Evolutionary conservation across 2,888 invertebrate genomes (phyloP).

Genomic region (Eueremaeus valkanovi): DNA sequence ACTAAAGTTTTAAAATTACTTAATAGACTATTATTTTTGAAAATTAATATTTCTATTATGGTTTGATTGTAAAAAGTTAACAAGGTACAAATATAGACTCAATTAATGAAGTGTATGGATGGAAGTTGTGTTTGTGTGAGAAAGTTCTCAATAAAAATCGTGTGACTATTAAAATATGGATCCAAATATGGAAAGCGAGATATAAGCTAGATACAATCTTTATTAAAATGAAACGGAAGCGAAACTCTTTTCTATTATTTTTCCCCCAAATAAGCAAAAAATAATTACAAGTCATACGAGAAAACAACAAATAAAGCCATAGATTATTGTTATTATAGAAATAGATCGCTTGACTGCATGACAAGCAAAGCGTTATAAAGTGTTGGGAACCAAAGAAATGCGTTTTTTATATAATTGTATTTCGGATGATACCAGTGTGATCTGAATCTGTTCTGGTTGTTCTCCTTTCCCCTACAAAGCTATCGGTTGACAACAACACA

Average conservation of each 20-base stretch:
- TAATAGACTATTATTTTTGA: too few species aligned
- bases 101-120: too few species aligned
- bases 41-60: too few species aligned
- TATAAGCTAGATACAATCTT: not conserved
- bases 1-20: too few species aligned
- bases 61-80: too few species aligned
- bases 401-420: not conserved
- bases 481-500: too few species aligned
- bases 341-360: constrained; percentile 25
- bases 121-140: too few species aligned
- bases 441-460: too few species aligned
- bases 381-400: not conserved
- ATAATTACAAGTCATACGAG: not conserved
- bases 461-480: too few species aligned
- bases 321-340: constrained; percentile 5
- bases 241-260: not conserved
- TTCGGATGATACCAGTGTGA: not conserved
- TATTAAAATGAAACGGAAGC: constrained; percentile 12
- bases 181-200: not conserved
- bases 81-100: too few species aligned
- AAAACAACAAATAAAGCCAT: constrained; percentile 9
- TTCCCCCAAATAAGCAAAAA: not conserved
- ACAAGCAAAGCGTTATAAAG: constrained; percentile 3
- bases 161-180: not conserved
- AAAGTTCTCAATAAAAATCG: too few species aligned